These are phyloP conservation scores for Rynchops niger DNA, from an alignment of 2,113 vertebrate genomes.

Conservation along the genomic window DNA sequence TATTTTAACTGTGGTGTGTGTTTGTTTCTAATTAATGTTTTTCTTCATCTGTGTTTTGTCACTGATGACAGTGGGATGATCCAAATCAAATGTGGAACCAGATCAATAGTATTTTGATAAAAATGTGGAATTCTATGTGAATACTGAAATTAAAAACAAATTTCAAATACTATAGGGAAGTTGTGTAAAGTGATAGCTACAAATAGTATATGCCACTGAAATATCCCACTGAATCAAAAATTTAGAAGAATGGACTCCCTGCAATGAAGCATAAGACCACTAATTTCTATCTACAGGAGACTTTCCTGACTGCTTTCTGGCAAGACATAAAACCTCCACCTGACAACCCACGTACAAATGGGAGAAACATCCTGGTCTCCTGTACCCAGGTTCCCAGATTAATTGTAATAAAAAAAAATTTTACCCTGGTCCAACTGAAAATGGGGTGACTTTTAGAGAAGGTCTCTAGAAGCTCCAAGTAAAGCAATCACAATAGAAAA, in stretches of 20 bases:
- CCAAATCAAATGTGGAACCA: neutral
- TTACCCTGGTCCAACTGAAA: neutral
- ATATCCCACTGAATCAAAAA: neutral
- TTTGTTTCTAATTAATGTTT: neutral
- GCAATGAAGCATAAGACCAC: neutral
- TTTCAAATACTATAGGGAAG: neutral
- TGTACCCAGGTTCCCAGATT: neutral
- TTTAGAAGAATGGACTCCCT: neutral
- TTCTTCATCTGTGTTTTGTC: neutral
- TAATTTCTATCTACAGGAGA: neutral
- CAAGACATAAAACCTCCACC: neutral
- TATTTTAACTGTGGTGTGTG: accelerated
- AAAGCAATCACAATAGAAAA: neutral
- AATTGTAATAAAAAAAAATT: neutral
- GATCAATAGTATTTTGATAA: neutral
- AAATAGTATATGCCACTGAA: neutral
- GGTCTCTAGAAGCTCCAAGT: neutral
- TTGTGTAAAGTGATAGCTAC: neutral
- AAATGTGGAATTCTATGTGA: neutral
- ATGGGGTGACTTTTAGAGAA: neutral
- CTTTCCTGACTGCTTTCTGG: neutral
- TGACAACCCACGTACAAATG: neutral
- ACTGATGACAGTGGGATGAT: neutral
- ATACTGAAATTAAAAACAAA: neutral
- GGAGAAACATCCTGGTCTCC: neutral